Percentiles rank a stretch among this genome's conserved stretches.
These are phyloP conservation scores for Polyommatus icarus DNA, from an alignment of 2,888 invertebrate species.

Conservation along the genomic window DNA sequence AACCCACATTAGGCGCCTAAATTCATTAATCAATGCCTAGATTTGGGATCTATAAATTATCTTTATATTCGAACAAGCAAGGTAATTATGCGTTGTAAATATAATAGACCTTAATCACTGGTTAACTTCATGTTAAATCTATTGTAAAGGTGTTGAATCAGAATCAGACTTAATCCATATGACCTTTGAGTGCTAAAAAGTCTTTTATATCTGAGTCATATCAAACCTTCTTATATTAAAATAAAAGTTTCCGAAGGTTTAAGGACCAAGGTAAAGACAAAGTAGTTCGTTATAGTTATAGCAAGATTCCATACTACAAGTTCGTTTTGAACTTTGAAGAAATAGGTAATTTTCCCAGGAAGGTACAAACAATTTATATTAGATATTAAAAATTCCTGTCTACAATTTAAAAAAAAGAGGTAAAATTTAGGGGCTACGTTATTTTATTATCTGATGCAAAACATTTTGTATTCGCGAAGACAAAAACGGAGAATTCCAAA, in stretches of 20 bases:
- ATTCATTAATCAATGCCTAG: conserved; percentile 4
- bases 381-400: too few relatives aligned
- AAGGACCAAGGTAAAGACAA: neutral
- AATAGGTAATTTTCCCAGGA: too few relatives aligned
- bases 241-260: too few relatives aligned
- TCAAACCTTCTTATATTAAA: too few relatives aligned
- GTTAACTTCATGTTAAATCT: neutral
- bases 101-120: neutral
- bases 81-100: neutral
- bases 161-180: neutral
- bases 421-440: neutral
- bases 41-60: neutral
- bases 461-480: neutral
- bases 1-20: neutral
- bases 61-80: neutral
- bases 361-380: too few relatives aligned
- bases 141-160: neutral
- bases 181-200: neutral
- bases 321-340: too few relatives aligned
- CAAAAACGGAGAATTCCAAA: conserved; percentile 4
- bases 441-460: neutral
- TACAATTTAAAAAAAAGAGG: neutral
- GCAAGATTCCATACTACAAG: neutral
- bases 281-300: neutral
- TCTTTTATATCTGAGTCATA: neutral